phyloP scores from a whole-genome alignment of 2,113 vertebrate species.

The Prunella himalayana region DNA sequence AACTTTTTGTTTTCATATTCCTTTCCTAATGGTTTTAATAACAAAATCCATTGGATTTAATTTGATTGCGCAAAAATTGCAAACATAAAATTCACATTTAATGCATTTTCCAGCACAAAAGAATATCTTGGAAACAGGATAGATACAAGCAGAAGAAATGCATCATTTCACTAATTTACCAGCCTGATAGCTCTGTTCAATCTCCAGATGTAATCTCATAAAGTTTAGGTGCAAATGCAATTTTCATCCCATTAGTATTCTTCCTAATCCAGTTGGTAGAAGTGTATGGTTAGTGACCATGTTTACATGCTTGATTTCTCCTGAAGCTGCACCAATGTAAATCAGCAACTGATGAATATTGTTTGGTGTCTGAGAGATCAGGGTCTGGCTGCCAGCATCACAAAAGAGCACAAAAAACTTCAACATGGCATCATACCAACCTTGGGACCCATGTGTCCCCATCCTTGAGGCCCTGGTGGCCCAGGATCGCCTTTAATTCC shows the following conservation, averaged over 20 bases:
- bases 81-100: neutral
- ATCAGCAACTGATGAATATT: neutral
- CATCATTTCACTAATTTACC: neutral
- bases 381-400: neutral
- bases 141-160: neutral
- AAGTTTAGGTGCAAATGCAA: neutral
- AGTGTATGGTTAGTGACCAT: neutral
- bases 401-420: neutral
- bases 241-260: neutral
- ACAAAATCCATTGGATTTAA: neutral
- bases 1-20: neutral
- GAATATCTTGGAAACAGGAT: neutral
- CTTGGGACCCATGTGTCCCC: slow-evolving; percentile 75
- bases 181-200: neutral
- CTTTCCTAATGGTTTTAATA: neutral
- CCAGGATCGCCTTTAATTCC: slow-evolving; percentile 76
- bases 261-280: neutral
- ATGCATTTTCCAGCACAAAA: neutral
- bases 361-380: neutral
- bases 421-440: slow-evolving; percentile 16
- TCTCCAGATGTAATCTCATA: neutral
- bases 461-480: slow-evolving; percentile 67
- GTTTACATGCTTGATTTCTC: neutral
- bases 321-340: neutral
- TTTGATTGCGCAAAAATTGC: neutral